Evolutionary conservation across 1,140 invertebrate species (phyloP).

Genomic region (Pomacea maculata): DNA sequence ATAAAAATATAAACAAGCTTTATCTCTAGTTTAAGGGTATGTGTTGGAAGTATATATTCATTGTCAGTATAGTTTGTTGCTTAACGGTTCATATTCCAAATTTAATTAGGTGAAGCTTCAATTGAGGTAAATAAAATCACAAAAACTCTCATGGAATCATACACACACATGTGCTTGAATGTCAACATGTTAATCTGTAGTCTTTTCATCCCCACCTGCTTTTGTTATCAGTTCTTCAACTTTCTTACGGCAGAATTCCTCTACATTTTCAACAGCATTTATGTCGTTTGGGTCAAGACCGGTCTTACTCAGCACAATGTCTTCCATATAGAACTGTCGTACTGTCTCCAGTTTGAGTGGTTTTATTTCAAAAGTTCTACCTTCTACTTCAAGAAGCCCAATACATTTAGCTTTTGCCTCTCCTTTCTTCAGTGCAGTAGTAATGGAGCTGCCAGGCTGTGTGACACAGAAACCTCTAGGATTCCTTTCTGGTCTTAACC

Average conservation of each 20-base stretch:
- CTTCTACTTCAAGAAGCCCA: conserved; percentile 78
- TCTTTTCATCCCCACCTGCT: conserved; percentile 44
- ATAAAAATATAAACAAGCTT: too few relatives aligned
- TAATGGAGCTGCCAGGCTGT: conserved; percentile 96
- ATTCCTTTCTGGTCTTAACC: conserved; percentile 76
- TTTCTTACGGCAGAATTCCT: conserved; percentile 58
- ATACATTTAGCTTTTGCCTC: conserved; percentile 88
- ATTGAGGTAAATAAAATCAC: too few relatives aligned
- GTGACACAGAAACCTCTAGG: conserved; percentile 77
- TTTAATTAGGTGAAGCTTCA: too few relatives aligned
- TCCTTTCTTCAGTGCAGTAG: conserved; percentile 89
- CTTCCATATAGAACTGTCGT: conserved; percentile 77
- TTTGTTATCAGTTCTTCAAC: conserved; percentile 57
- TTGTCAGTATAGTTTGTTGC: too few relatives aligned
- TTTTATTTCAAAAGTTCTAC: conserved; percentile 75
- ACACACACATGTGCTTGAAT: too few relatives aligned
- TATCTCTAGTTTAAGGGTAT: too few relatives aligned
- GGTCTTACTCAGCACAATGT: conserved; percentile 63
- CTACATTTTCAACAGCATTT: conserved; percentile 62
- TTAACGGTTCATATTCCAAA: too few relatives aligned
- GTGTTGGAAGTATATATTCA: too few relatives aligned
- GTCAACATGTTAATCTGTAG: too few relatives aligned
- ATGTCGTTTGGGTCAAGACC: conserved; percentile 65
- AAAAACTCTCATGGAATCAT: too few relatives aligned
- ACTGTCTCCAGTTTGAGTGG: conserved; percentile 84